phyloP scores from a whole-genome alignment of 2,888 invertebrate species.

The Syritta pipiens region DNA sequence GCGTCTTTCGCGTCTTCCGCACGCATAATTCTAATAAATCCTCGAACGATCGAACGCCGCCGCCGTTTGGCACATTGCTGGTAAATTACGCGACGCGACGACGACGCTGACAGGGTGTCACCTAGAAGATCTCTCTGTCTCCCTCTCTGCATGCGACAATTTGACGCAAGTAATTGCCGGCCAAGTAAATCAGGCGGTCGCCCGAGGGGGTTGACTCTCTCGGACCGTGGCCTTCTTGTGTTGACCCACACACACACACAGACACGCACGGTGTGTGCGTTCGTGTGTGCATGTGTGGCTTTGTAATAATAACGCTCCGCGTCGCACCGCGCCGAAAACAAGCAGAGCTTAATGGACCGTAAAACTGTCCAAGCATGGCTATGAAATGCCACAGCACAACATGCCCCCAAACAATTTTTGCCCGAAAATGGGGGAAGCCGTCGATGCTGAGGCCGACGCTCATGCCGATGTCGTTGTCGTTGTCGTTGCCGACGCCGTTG shows the following conservation, averaged over 20 bases:
- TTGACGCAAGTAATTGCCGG: conserved; percentile 64
- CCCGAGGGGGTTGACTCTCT: not conserved
- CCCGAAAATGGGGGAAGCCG: conserved; percentile 38
- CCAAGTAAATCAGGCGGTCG: conserved; percentile 47
- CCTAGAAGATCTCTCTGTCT: conserved; percentile 57
- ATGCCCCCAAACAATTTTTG: conserved; percentile 72
- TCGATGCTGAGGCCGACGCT: no score
- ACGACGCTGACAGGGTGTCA: conserved; percentile 31
- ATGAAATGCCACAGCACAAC: conserved; percentile 70
- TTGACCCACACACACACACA: not conserved
- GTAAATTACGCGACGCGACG: conserved; percentile 19
- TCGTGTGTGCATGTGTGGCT: conserved; percentile 57
- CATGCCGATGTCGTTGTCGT: conserved; percentile 3
- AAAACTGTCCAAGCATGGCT: conserved; percentile 74
- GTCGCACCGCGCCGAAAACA: conserved; percentile 69
- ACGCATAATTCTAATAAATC: conserved; percentile 45
- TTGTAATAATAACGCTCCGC: conserved; percentile 67
- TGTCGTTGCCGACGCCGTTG: not conserved
- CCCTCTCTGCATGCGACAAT: conserved; percentile 58
- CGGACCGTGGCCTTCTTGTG: not conserved
- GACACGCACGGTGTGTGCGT: not conserved
- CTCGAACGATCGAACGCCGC: conserved; percentile 9
- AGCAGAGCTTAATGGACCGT: conserved; percentile 75
- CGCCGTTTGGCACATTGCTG: conserved; percentile 12
- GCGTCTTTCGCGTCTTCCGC: not conserved